A percentile compares a stretch with the other conserved stretches of the same genome.
phyloP scores from a whole-genome alignment of 35 echinoderm and acorn worm genomes.

The Anneissia japonica region DNA sequence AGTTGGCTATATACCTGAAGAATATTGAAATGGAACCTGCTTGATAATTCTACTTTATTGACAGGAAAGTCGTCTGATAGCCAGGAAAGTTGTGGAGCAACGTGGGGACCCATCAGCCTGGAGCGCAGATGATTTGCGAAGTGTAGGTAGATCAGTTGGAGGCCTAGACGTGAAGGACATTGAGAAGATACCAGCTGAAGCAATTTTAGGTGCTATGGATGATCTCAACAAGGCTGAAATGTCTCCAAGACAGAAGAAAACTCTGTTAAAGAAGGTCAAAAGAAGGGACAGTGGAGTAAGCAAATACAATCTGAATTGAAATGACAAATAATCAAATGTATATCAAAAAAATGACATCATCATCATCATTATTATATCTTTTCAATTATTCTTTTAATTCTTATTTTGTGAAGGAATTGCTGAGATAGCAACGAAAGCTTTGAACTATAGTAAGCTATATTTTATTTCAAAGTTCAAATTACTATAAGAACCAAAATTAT shows the following conservation, averaged over 20 bases:
- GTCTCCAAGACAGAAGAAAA: conserved; percentile 15
- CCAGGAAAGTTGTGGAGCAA: conserved; percentile 3
- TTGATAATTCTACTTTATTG: too few species aligned
- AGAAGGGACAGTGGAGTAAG: not conserved
- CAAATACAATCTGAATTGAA: too few species aligned
- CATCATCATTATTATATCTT: too few species aligned
- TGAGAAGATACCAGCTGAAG: conserved; percentile 21
- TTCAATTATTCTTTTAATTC: too few species aligned
- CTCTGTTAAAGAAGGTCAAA: conserved; percentile 23
- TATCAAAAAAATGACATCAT: too few species aligned
- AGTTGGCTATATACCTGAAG: not conserved
- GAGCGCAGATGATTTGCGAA: conserved; percentile 8
- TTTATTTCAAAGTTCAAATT: too few species aligned
- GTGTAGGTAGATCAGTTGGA: conserved; percentile 9
- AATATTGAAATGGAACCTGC: not conserved
- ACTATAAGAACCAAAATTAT: too few species aligned
- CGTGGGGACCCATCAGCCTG: conserved; percentile 30
- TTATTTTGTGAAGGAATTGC: too few species aligned
- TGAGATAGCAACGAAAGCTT: too few species aligned
- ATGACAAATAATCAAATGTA: too few species aligned
- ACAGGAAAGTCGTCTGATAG: conserved; percentile 33
- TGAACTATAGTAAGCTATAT: too few species aligned
- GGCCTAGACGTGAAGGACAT: conserved; percentile 41
- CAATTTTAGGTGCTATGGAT: conserved; percentile 10
- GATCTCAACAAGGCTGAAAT: conserved; percentile 17